These are phyloP conservation scores for Nannobrachium achirus DNA, from an alignment of 2,113 vertebrate species.

Conservation along the genomic window DNA sequence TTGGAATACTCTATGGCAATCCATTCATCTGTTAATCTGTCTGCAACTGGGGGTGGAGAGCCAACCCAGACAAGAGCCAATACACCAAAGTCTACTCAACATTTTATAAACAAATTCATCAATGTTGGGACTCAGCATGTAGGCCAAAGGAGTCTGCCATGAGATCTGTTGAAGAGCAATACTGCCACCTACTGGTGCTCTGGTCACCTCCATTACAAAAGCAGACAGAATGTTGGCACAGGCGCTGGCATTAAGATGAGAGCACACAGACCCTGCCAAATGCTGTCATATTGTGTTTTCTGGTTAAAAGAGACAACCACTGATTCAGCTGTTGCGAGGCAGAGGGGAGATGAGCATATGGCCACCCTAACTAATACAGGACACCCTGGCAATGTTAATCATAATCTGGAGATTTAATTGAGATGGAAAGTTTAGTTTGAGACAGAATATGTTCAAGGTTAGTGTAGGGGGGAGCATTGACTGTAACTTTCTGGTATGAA, in stretches of 20 bases:
- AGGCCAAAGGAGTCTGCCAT: background rate
- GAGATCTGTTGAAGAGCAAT: constrained; percentile 68
- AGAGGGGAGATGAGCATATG: constrained; percentile 67
- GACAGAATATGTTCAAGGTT: constrained; percentile 59
- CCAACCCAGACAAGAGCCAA: constrained; percentile 66
- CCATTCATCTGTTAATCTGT: constrained; percentile 79
- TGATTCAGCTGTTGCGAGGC: constrained; percentile 68
- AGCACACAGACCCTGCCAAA: constrained; percentile 59
- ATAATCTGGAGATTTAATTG: constrained; percentile 65
- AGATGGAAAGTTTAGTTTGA: constrained; percentile 64
- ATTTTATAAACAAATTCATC: constrained; percentile 77
- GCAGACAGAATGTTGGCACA: constrained; percentile 41
- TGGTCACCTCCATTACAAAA: constrained; percentile 12
- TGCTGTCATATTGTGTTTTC: constrained; percentile 71
- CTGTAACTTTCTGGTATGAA: constrained; percentile 37
- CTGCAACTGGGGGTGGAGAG: constrained; percentile 61
- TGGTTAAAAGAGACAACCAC: constrained; percentile 69
- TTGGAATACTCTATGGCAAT: constrained; percentile 68
- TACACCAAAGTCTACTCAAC: constrained; percentile 74
- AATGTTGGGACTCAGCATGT: constrained; percentile 48
- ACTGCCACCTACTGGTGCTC: constrained; percentile 78
- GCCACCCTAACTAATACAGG: constrained; percentile 49
- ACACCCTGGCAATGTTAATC: constrained; percentile 61
- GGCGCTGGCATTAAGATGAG: constrained; percentile 48
- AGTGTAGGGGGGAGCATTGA: constrained; percentile 51